Evolutionary conservation across 2,888 invertebrate genomes (phyloP).

Genomic region (Cistogaster globosa): DNA sequence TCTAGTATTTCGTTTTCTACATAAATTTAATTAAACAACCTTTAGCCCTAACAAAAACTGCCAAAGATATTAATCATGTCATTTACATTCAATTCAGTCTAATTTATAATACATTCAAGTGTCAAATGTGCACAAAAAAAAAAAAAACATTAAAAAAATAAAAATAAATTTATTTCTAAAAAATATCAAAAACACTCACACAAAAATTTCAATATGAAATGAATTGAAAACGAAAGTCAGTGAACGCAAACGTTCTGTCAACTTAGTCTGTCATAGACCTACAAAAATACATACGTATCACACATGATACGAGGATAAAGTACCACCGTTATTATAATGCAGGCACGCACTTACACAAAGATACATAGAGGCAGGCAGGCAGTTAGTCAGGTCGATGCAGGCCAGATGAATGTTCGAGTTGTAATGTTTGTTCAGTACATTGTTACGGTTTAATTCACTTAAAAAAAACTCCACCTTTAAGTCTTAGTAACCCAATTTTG

Average conservation of each 20-base stretch:
- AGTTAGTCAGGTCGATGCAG: background rate
- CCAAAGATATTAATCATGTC: conserved; percentile 62
- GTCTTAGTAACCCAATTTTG: conserved; percentile 67
- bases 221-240: conserved; percentile 66
- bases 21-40: conserved; percentile 65
- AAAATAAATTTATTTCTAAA: conserved; percentile 41
- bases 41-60: conserved; percentile 57
- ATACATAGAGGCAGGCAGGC: background rate
- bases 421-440: conserved; percentile 16
- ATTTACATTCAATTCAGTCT: conserved; percentile 67
- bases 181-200: too few relatives aligned
- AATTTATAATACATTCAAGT: conserved; percentile 68
- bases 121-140: conserved; percentile 53
- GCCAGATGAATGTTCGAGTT: conserved; percentile 2
- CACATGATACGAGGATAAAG: conserved; percentile 17
- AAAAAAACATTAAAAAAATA: conserved; percentile 47
- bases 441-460: conserved; percentile 33
- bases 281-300: background rate
- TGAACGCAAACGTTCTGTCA: conserved; percentile 64
- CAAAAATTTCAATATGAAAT: conserved; percentile 32
- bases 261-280: conserved; percentile 1
- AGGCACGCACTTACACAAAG: background rate
- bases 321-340: conserved; percentile 4
- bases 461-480: conserved; percentile 65
- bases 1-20: conserved; percentile 47